Base-by-base conservation (phyloP, 1,140 invertebrate genomes). In the Drosophila azteca region DNA sequence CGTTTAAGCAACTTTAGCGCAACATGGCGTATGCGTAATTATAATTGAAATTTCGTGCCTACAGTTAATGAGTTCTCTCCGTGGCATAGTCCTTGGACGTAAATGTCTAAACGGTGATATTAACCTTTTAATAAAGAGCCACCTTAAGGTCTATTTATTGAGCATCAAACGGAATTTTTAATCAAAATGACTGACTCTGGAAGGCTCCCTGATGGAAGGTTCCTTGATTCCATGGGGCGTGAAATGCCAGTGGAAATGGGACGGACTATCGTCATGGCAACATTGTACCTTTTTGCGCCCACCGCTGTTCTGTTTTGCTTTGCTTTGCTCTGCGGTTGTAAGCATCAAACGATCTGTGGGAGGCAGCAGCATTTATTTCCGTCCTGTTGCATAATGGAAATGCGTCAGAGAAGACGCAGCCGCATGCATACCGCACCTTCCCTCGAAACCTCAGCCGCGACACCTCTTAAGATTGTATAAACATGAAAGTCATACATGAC, bases 21-120 rank as follows among this genome's bases (percentile, higher is more conserved):
- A 83, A 76, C 80, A 60, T 64, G 66, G 76, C 77, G 81, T 79
- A 80, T 80, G 60, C 81, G 76, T 85, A 77, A 85, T 87, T 87
- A 75, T 81, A 87, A 85, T 85, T 81, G 66, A 81, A 84, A 75
- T 81, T 77, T 85, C 59, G 61, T 77, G 68, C 57, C 60, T 69
- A 50, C 63, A 44, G 62, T 77, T 84, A 77, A 85, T 80, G 80
- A 85, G 73, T 64, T 80, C 62, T 45, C 63, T 68, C 50, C 22
- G 53, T 49, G 31, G 15, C 22, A 13, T 43, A n/a, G 54, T 22
- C 39, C 31, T 50, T 9, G 46, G 73, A 52, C 49, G 55, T 35
- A 39, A 72, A 77, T 65, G 31, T 51, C 3, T 39, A 39, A 39
- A 13, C 54, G 46, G 65, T 26, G 43, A 61, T 73, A 62, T 79